These are phyloP conservation scores for Cossypha heuglini DNA, from an alignment of 2,797 vertebrate species.

Conservation along the genomic window DNA sequence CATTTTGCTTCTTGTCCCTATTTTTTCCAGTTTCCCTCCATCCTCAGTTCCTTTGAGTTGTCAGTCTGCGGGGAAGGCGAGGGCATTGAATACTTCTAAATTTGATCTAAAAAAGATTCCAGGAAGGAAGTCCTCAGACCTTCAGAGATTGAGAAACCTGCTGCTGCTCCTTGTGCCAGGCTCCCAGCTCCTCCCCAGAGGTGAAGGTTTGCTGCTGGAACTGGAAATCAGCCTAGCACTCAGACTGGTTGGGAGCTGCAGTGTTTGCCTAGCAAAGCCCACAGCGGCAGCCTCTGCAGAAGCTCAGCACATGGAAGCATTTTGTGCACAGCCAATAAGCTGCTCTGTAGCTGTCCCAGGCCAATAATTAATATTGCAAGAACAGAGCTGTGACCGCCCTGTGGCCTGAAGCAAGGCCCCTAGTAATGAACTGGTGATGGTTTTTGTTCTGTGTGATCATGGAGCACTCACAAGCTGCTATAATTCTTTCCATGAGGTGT, in stretches of 20 bases:
- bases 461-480: not conserved
- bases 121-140: not conserved
- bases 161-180: not conserved
- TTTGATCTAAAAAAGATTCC: not conserved
- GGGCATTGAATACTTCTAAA: not conserved
- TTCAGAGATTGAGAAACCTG: not conserved
- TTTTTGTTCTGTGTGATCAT: not conserved
- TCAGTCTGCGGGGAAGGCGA: rapidly evolving
- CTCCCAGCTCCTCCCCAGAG: not conserved
- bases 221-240: not conserved
- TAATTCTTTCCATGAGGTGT: not conserved
- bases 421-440: not conserved
- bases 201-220: not conserved
- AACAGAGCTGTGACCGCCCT: not conserved
- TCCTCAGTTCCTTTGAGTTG: not conserved
- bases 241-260: not conserved
- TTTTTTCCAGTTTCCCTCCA: not conserved
- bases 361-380: not conserved
- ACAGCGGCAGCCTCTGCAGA: not conserved
- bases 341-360: not conserved
- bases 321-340: not conserved
- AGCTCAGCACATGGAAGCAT: slow-evolving; percentile 9
- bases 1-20: not conserved
- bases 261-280: not conserved
- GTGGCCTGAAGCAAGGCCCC: not conserved